phyloP scores from a whole-genome alignment of 2,888 invertebrate genomes.

The Acanthosoma haemorrhoidale region DNA sequence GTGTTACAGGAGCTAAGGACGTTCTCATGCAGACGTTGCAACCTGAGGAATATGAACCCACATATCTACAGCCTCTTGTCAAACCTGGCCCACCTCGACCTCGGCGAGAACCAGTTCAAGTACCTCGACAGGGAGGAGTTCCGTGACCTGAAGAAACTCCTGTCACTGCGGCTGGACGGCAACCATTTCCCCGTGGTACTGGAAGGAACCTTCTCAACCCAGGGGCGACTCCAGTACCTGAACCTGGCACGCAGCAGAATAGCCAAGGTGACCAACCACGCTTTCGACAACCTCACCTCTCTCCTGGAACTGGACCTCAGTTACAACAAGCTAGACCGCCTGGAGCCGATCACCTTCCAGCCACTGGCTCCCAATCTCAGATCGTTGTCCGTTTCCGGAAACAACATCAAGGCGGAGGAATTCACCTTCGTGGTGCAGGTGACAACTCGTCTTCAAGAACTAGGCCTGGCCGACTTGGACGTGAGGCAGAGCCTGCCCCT shows the following conservation, averaged over 20 bases:
- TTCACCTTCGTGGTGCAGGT: constrained; percentile 52
- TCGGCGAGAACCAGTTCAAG: constrained; percentile 72
- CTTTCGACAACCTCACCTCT: constrained; percentile 66
- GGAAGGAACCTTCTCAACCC: constrained; percentile 62
- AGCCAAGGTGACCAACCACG: constrained; percentile 62
- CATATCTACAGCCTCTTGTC: constrained; percentile 72
- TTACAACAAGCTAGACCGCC: constrained; percentile 65
- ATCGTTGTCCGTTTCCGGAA: constrained; percentile 65
- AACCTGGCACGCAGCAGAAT: constrained; percentile 67
- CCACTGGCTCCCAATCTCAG: constrained; percentile 58
- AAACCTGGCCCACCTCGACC: constrained; percentile 65
- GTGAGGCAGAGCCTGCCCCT: constrained; percentile 55
- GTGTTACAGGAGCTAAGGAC: constrained; percentile 61
- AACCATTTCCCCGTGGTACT: constrained; percentile 71
- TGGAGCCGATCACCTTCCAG: constrained; percentile 58
- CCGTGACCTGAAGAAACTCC: constrained; percentile 60
- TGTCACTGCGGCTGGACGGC: constrained; percentile 63
- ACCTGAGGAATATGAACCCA: constrained; percentile 66
- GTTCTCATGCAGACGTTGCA: constrained; percentile 68
- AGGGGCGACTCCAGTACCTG: constrained; percentile 51
- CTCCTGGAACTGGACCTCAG: constrained; percentile 67
- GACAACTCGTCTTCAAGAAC: constrained; percentile 48
- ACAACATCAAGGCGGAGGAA: constrained; percentile 55
- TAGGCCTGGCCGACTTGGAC: constrained; percentile 58
- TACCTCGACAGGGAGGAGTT: constrained; percentile 68